A percentile compares a stretch with the other conserved stretches of the same genome.
Evolutionary conservation across 1,140 invertebrate species (phyloP).

Genomic region (Neoseiulus cucumeris): DNA sequence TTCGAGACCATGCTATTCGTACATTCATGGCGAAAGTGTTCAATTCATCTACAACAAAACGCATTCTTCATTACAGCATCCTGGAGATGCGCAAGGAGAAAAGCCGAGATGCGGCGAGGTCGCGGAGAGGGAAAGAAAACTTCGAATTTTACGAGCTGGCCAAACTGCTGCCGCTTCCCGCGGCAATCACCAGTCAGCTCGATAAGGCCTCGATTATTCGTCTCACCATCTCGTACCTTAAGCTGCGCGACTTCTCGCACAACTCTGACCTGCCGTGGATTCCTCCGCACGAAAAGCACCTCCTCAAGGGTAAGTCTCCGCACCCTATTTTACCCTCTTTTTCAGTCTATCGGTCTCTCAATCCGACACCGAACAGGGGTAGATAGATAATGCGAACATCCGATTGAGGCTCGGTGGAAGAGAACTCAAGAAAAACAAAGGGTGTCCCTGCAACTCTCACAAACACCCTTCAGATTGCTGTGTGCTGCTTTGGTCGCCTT

Average conservation of each 20-base stretch:
- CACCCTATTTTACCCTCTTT: too few relatives aligned
- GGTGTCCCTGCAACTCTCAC: too few relatives aligned
- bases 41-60: too few relatives aligned
- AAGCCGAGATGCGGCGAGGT: constrained; percentile 80
- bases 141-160: constrained; percentile 96
- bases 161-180: constrained; percentile 85
- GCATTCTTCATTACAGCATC: constrained; percentile 47
- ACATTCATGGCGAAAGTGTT: too few relatives aligned
- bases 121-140: constrained; percentile 86
- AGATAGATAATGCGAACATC: neutral
- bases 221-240: constrained; percentile 89
- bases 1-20: too few relatives aligned
- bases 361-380: neutral
- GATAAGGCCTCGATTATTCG: constrained; percentile 98
- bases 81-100: constrained; percentile 90
- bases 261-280: constrained; percentile 90
- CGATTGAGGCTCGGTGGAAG: too few relatives aligned
- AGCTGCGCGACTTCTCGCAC: constrained; percentile 77
- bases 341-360: too few relatives aligned
- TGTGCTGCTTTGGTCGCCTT: too few relatives aligned
- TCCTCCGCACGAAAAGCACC: constrained; percentile 29
- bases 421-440: too few relatives aligned
- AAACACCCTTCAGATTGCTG: too few relatives aligned
- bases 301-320: neutral
- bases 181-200: constrained; percentile 87